These are phyloP conservation scores for Uloborus diversus DNA, from an alignment of 1,140 invertebrate genomes.

Conservation along the genomic window DNA sequence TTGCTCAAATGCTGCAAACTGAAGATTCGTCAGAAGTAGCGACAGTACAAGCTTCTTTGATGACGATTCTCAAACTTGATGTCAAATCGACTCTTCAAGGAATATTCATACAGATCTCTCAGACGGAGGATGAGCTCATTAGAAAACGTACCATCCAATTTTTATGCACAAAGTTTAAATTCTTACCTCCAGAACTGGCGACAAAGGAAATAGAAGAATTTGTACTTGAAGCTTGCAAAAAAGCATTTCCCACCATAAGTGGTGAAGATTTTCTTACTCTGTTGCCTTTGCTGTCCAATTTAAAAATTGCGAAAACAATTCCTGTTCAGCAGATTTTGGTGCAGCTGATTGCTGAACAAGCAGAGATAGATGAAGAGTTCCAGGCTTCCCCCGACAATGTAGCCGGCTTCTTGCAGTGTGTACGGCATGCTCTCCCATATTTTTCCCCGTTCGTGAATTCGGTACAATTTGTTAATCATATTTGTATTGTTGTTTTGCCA, in stretches of 20 bases:
- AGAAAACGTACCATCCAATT: slow-evolving; percentile 90
- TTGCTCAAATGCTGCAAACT: slow-evolving; percentile 87
- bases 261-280: slow-evolving; percentile 91
- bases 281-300: slow-evolving; percentile 83
- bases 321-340: slow-evolving; percentile 86
- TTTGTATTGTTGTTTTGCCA: slow-evolving; percentile 85
- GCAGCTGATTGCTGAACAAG: slow-evolving; percentile 83
- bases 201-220: slow-evolving; percentile 88
- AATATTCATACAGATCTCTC: slow-evolving; percentile 83
- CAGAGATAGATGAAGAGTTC: slow-evolving; percentile 78
- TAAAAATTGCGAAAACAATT: slow-evolving; percentile 81
- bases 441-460: slow-evolving; percentile 87
- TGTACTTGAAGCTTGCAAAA: slow-evolving; percentile 85
- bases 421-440: slow-evolving; percentile 81
- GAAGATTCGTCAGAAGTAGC: slow-evolving; percentile 83
- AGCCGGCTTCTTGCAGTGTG: slow-evolving; percentile 84
- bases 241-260: slow-evolving; percentile 83
- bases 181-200: slow-evolving; percentile 78
- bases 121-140: slow-evolving; percentile 75
- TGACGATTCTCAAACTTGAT: slow-evolving; percentile 73
- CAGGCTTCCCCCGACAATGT: slow-evolving; percentile 78
- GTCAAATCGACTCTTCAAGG: slow-evolving; percentile 78
- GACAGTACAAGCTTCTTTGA: slow-evolving; percentile 78
- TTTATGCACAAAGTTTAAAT: slow-evolving; percentile 82
- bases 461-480: slow-evolving; percentile 84